phyloP scores from a whole-genome alignment of 2,113 vertebrate species.

The Cricetomys ansorgei region DNA sequence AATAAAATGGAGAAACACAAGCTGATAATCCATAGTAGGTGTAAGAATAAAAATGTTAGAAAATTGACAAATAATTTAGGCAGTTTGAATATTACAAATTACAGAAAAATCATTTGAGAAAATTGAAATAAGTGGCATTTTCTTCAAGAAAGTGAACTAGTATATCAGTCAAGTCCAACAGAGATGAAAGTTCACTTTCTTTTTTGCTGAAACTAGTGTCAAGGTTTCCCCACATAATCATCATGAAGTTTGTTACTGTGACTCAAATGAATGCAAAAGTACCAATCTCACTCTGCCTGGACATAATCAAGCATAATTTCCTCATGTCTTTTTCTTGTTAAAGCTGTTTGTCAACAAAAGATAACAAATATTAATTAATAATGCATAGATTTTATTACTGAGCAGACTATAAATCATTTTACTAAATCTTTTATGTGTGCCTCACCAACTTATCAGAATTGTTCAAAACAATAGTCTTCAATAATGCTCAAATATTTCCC shows the following conservation, averaged over 20 bases:
- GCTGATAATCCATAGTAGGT: not conserved
- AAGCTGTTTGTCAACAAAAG: not conserved
- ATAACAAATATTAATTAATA: not conserved
- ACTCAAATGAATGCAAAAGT: fast-evolving
- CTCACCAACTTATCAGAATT: not conserved
- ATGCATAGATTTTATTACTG: not conserved
- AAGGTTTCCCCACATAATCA: too few species aligned
- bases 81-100: not conserved
- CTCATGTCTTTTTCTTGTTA: not conserved
- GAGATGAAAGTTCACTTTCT: not conserved
- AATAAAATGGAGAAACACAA: not conserved
- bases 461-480: not conserved
- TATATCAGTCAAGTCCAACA: not conserved
- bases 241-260: fast-evolving
- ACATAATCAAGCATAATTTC: not conserved
- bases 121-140: not conserved
- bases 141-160: not conserved
- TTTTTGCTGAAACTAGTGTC: fast-evolving
- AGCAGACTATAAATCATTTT: not conserved
- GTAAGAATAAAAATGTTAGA: not conserved
- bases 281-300: not conserved
- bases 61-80: not conserved
- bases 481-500: not conserved
- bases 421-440: not conserved
- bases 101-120: not conserved